Conservation (phyloP, 2,797 vertebrate genomes). For the Mycteria americana region DNA sequence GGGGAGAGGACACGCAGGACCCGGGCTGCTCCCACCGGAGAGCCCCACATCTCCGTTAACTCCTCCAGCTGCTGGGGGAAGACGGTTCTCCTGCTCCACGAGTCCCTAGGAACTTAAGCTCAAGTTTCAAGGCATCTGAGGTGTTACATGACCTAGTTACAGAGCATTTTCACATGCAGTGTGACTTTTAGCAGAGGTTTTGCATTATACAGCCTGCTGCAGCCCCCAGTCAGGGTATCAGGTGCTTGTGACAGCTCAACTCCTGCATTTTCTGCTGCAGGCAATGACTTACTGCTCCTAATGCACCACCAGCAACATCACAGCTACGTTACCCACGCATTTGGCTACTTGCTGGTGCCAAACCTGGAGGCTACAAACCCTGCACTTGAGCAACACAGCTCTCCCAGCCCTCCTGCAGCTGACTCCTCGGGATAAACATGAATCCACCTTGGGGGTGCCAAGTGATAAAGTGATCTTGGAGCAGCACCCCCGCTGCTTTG, state of each 20-base stretch:
- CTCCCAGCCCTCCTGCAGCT: neutral
- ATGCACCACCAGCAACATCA: neutral
- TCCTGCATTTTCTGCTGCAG: neutral
- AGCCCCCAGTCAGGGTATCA: neutral
- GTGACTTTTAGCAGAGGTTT: neutral
- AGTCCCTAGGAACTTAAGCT: neutral
- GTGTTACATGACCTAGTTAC: neutral
- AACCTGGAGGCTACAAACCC: neutral
- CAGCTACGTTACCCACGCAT: neutral
- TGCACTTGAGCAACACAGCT: fast-evolving
- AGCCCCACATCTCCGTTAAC: neutral
- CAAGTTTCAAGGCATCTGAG: neutral
- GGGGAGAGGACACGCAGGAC: fast-evolving
- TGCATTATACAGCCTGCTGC: neutral
- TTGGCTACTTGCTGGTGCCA: neutral
- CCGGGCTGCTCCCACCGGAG: neutral
- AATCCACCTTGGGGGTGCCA: neutral
- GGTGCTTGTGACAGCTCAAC: neutral
- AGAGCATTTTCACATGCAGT: neutral
- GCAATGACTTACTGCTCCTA: neutral
- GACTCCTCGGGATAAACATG: neutral
- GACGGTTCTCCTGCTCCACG: neutral
- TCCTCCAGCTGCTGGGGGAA: neutral
- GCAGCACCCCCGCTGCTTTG: neutral
- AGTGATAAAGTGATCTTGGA: neutral